Base-by-base conservation (phyloP, 2,888 invertebrate species). In the Xanthorhoe designata region DNA sequence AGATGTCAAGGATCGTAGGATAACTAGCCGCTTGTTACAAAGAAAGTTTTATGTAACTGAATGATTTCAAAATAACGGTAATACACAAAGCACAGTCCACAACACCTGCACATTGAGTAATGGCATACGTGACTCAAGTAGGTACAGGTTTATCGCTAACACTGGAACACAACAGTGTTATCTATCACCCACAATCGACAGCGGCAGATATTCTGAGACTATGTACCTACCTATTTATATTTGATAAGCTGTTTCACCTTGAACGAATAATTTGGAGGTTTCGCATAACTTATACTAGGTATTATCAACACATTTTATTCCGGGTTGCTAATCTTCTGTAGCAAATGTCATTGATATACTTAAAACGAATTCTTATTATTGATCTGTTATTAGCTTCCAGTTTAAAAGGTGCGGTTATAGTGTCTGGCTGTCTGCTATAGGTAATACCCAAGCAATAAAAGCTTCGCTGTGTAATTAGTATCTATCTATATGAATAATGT, bases 61-160 rank as follows among this genome's bases (percentile, higher is more conserved):
- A 60, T 76, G 71, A 76, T 80, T 74, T 77, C 64, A 69, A 78
- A 77, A 69, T 61, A 68, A 57, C 54, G 55, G 50, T 66, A 51
- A 63, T 58, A 71, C 65, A 72, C 67, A 73, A 63, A 72, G 68
- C 61, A 71, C 70, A 72, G 74, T 71, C 60, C 70, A 77, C 83
- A 86, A 78, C 84, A 86, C 86, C 82, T 82, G 84, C 78, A 70
- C 69, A 73, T 81, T 80, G 77, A 74, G 83, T 81, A 87, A 85
- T 85, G 89, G 87, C 77, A 83, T 91, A 92, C 92, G 92, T 92
- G 92, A 91, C 90, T 90, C 85, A 87, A 89, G 83, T 75, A 83
- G 76, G 74, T 65, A 73, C 79, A 79, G 38, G 54, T 54, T 85
- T 87, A 86, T 87, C 88, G 87, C 84, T 87, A 88, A 86, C 83